Evolutionary conservation across 2,888 invertebrate genomes (phyloP).

Genomic region (Trisateles emortualis): DNA sequence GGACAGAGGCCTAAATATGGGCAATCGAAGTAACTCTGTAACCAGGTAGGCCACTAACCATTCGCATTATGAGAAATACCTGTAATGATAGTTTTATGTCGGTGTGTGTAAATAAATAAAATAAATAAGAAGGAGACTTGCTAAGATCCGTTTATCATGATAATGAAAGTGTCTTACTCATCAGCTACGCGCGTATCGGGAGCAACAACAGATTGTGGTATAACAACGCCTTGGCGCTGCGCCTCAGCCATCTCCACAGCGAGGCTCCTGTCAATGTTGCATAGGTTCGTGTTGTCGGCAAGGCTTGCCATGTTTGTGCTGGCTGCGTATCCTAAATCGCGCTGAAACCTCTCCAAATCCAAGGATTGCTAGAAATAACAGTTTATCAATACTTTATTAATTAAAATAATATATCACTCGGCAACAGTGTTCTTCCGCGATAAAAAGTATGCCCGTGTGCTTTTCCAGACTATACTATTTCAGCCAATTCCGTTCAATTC

Average conservation of each 20-base stretch:
- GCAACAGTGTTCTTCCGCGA: no score
- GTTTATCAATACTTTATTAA: neutral
- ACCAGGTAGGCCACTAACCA: no score
- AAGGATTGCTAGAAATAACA: constrained; percentile 62
- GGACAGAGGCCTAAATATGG: no score
- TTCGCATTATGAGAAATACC: no score
- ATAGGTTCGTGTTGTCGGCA: constrained; percentile 49
- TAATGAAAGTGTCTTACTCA: constrained; percentile 13
- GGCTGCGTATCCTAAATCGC: constrained; percentile 52
- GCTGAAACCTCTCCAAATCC: constrained; percentile 68
- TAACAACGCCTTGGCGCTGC: constrained; percentile 13
- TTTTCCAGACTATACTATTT: no score
- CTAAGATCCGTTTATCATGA: no score
- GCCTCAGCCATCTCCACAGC: constrained; percentile 51
- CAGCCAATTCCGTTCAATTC: no score
- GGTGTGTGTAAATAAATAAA: no score
- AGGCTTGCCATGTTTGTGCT: constrained; percentile 50
- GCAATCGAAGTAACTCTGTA: no score
- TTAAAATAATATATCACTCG: neutral
- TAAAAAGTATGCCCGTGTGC: no score
- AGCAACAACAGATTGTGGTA: neutral
- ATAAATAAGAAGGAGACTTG: neutral
- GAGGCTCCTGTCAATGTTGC: constrained; percentile 68
- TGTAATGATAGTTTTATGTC: no score
- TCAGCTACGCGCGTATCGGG: neutral